phyloP scores from a whole-genome alignment of 2,888 invertebrate species.

The Uropetala carovei region DNA sequence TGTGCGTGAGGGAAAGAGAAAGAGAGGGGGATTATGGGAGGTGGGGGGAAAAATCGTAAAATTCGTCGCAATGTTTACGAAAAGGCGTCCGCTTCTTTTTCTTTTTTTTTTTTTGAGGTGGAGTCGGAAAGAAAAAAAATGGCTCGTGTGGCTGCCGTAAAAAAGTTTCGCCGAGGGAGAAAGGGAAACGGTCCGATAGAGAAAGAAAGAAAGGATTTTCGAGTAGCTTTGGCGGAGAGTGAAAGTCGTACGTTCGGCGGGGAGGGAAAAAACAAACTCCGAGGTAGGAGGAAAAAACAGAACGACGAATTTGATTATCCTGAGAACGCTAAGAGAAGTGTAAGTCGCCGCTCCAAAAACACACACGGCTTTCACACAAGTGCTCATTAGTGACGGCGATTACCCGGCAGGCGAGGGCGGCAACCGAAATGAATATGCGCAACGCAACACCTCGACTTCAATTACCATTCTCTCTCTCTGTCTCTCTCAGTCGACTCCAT shows the following conservation, averaged over 20 bases:
- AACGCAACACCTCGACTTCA: conserved; percentile 25
- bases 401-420: background rate
- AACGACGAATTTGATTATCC: conserved; percentile 9
- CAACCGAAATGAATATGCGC: conserved; percentile 20
- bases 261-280: background rate
- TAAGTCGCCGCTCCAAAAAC: background rate
- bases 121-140: no score
- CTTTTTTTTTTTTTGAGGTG: no score
- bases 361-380: background rate
- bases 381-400: background rate
- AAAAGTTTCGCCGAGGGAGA: no score
- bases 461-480: background rate
- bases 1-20: no score
- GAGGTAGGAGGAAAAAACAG: no score
- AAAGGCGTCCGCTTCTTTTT: no score
- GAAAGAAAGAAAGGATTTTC: background rate
- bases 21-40: no score
- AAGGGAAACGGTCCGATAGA: no score
- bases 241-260: background rate
- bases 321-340: background rate
- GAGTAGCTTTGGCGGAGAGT: background rate
- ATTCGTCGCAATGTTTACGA: no score
- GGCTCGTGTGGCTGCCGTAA: no score
- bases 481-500: background rate
- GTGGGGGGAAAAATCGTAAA: no score